Evolutionary conservation across 2,888 invertebrate genomes (phyloP), one percentile per base, ranked within the genome.

Genomic region (Drosophila neotestacea): DNA sequence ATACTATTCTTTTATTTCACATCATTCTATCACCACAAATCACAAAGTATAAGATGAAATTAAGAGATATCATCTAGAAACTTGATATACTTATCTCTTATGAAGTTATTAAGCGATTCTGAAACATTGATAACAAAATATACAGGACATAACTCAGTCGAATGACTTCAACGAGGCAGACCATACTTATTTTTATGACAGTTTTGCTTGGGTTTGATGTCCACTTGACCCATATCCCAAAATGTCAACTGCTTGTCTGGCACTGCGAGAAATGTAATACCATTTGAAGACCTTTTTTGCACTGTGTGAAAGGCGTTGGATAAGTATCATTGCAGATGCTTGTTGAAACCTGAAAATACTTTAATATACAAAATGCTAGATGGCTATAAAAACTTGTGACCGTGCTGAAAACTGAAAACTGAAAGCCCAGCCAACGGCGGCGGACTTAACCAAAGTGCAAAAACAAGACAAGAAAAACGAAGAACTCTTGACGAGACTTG

Each of bases 261-360:
- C 46, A 54, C 50, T 50, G 63, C 50, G 30, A 54, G 55, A 48
- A 58, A 44, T 69, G 64, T 58, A 51, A 59, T 44, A 13, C 59
- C 62, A 41, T 66, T 62, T 66, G 39, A 46, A 61, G 61, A 61
- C 56, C 16, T 16, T 70, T 62, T 36, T 48, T 50, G 47, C 44
- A 60, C 39, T 41, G 62, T 56, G 56, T 52, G 60, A 69, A 73
- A 66, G 68, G 62, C 69, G 69, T 62, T 60, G 55, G 69, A 63
- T 60, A 75, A 72, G 69, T 67, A 60, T 73, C 72, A 66, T 69
- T 48, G 59, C 64, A 59, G 64, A 58, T 56, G 69, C 55, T 65
- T 65, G 59, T 59, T 65, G 38, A 54, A 48, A 60, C 36, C 70
- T 66, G 70, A 41, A 70, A 65, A 70, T 59, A 66, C 60, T 66